phyloP scores from a whole-genome alignment of 2,113 vertebrate genomes.

The Sphaerodactylus townsendi region DNA sequence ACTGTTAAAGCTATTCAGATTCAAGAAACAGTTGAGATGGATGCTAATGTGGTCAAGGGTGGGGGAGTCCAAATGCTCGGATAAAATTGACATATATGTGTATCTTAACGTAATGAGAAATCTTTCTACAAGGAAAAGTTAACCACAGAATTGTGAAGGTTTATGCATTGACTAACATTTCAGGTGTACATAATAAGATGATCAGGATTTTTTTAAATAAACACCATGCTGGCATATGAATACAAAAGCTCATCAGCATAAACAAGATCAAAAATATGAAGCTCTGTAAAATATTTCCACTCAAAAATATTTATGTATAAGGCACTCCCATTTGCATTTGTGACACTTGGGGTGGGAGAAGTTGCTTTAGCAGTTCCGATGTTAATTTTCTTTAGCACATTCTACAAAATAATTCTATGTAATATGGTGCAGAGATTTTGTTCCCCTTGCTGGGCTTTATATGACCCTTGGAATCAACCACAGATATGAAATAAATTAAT shows the following conservation, averaged over 20 bases:
- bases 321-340: too few relatives aligned
- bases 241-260: too few relatives aligned
- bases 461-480: neutral
- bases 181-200: too few relatives aligned
- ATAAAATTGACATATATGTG: conserved; percentile 1
- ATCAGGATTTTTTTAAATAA: too few relatives aligned
- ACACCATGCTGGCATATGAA: too few relatives aligned
- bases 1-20: neutral
- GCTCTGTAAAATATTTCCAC: too few relatives aligned
- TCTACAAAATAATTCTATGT: neutral
- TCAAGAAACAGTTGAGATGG: neutral
- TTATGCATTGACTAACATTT: neutral
- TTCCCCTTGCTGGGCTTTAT: neutral
- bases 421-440: neutral
- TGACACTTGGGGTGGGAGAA: too few relatives aligned
- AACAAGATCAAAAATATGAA: too few relatives aligned
- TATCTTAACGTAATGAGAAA: neutral
- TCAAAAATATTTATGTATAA: too few relatives aligned
- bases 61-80: neutral
- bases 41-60: too few relatives aligned
- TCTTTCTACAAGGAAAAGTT: neutral
- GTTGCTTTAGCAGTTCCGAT: neutral
- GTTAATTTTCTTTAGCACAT: neutral
- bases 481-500: neutral
- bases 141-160: neutral